Evolutionary conservation across 2,888 invertebrate genomes (phyloP).

Genomic region (Plutella xylostella): DNA sequence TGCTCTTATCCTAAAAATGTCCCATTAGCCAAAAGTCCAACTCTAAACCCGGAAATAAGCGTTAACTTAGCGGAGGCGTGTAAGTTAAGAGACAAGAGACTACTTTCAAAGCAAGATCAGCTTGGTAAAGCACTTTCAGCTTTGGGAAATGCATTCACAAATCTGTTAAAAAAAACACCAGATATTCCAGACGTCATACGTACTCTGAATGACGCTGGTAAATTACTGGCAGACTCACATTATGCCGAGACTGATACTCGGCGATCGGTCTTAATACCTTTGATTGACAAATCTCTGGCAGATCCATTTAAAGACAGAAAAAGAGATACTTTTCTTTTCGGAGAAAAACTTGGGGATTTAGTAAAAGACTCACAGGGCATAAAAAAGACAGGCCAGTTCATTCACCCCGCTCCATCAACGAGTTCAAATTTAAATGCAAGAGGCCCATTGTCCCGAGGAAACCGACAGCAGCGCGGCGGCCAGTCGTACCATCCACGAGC

Average conservation of each 20-base stretch:
- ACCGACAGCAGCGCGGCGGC: neutral
- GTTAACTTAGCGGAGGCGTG: neutral
- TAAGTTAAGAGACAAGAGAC: constrained; percentile 2
- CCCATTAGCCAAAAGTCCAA: constrained; percentile 3
- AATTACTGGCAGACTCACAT: neutral
- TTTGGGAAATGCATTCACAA: neutral
- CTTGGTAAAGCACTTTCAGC: neutral
- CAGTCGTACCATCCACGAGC: neutral
- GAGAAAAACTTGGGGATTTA: neutral
- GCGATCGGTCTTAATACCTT: neutral
- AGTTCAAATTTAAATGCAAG: neutral
- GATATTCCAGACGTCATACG: neutral
- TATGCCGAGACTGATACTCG: neutral
- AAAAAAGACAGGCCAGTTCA: neutral
- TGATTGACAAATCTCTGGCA: neutral
- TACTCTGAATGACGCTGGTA: neutral
- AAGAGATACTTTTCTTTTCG: neutral
- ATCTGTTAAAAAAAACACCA: neutral
- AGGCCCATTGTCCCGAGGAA: neutral
- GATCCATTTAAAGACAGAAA: neutral
- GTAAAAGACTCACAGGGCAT: neutral
- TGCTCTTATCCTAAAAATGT: constrained; percentile 4
- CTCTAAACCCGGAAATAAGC: constrained; percentile 9
- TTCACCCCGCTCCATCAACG: neutral
- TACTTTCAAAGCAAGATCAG: neutral